Evolutionary conservation across 2,888 invertebrate species (phyloP), one percentile per base, ranked within the genome.

Genomic region (Calameuta idolon): DNA sequence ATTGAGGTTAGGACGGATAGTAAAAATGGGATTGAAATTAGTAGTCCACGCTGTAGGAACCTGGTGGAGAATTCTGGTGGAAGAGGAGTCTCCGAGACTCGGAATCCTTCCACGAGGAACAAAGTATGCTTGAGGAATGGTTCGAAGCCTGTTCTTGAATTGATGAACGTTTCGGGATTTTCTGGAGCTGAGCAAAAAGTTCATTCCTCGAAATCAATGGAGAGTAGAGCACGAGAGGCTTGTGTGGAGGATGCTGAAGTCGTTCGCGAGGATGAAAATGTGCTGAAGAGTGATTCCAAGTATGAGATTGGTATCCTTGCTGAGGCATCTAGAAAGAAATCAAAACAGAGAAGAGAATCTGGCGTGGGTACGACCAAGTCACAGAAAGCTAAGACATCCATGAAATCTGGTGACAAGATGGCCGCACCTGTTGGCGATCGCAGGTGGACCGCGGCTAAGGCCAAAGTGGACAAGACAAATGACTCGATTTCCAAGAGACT

Each of bases 401-500:
- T 73, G 34, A 80, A 76, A 74, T 80, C 73, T 15, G 77, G 79
- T 40, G 68, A 76, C 11, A 82, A 83, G 78, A 74, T 83, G 30
- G 83, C 30, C n/a, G n/a, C 75, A 15, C 81, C 79, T 34, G 15
- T 40, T 15, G 81, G 78, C 1, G 83, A 83, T 77, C 83, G 86
- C 23, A 85, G 85, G 40, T 89, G 89, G 88, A 83, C 82, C 30
- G 81, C 83, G 5, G 83, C 86, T 1, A 86, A 86, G 23, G 84
- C 87, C n/a, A 89, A 87, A 74, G 79, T 84, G 2, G 88, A 90
- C 34, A 89, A 89, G 34, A 86, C 87, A 12, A 88, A 88, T 80
- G 90, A 90, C 77, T 90, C 91, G 23, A 90, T 91, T 37, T 86
- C 90, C 1, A 90, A 90, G 75, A 84, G 91, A 12, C 79, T 90